Base-by-base conservation (phyloP, 2,888 invertebrate genomes). In the Chymomyza procnemis region DNA sequence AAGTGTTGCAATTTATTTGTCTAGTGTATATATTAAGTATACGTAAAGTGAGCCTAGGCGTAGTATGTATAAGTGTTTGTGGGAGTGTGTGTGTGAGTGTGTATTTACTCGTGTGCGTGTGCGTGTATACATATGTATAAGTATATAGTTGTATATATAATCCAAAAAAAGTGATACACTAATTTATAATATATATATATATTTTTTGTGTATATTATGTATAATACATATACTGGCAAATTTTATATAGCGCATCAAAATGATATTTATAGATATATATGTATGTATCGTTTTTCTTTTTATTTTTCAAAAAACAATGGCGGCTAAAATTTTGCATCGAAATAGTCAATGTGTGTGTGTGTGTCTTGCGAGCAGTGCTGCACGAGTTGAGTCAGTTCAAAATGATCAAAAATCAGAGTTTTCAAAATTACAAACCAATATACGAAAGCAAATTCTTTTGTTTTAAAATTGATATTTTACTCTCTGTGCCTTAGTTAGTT, bases 201-300 rank as follows among this genome's bases (percentile, higher is more conserved):
- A 79, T 71, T n/a, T n/a, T n/a, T 63, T 62, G 60, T 67, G 60
- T 56, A 60, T 52, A 69, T 58, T 69, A 66, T 61, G 61, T 64
- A 54, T 74, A 76, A 64, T 66, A 30, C 22, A 47, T 66, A 64
- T 57, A 48, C 66, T 61, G 61, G 76, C 74, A 61, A 72, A 76
- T 71, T 71, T 54, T 64, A 56, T 64, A 74, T 69, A 75, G 70
- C 67, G 62, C 61, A 58, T 61, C 54, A 79, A 85, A 75, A 73
- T 73, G 60, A 73, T 73, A 79, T 72, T 66, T 67, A 19, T 61
- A 58, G 69, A 63, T 73, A 64, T 41, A 61, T 64, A 64, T 64
- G 18, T 62, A 26, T 48, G 57, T 52, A 54, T 62, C n/a, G 41
- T n/a, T 46, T 48, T 61, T 30, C 6, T 59, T 59, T 59, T 22